Evolutionary conservation across 2,888 invertebrate species (phyloP), one percentile per base, ranked within the genome.

Genomic region (Cerceris ruficornis): DNA sequence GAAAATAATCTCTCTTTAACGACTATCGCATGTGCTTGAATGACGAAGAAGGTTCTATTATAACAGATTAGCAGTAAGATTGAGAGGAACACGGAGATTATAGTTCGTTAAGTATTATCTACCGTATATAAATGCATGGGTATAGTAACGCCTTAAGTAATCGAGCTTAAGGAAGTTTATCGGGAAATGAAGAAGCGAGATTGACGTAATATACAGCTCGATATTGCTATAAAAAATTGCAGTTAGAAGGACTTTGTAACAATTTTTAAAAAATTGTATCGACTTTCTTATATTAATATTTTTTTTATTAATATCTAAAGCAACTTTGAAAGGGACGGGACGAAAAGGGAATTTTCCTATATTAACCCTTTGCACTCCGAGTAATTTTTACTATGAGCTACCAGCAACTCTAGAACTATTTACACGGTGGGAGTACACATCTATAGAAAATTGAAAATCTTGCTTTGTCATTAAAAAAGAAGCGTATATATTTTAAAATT

Each of bases 21-120:
- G 14, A 75, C 8, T 17, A 46, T 52, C 28, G 61, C 65, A 71
- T 78, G 28, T 43, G 28, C 71, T 60, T 52, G 49, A 54, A 62
- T 42, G 43, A 58, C 68, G 49, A 68, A 61, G 50, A 73, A 77
- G 59, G 58, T 69, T 77, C 59, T 43, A 67, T 70, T 64, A 55
- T 50, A 41, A 42, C 28, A 46, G 55, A 60, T 71, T 67, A 60
- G n/a, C n/a, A n/a, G 6, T 50, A 50, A 50, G 42, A 82, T 60
- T 70, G 72, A 41, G 28, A 46, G 55, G 70, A 74, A 28, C 60
- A 46, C 43, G 41, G 67, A 41, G 62, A 55, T 55, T 70, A 55
- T 72, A 66, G 69, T 65, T 73, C 61, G 69, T 73, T 68, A 66
- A 65, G 65, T 69, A 60, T 70, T 57, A 57, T 57, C 60, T 52